Base-by-base conservation (phyloP, 1,140 invertebrate genomes). In the Pseudomyrmex cubaensis region DNA sequence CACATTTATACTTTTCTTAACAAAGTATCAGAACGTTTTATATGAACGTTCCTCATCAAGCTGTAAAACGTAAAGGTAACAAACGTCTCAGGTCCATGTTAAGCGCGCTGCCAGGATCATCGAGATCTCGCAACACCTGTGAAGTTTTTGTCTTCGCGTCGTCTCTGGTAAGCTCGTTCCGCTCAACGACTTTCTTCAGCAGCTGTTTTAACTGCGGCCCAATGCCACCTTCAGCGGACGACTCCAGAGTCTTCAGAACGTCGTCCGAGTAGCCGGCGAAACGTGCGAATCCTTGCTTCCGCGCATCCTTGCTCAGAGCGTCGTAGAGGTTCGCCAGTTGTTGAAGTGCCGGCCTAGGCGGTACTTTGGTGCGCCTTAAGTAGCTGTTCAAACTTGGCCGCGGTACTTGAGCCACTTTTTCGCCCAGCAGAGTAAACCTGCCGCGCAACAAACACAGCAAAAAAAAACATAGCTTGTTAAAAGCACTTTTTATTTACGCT, bases 391-490 rank as follows among this genome's bases (percentile, higher is more conserved):
- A 87, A 84, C 93, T 94, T 25, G 93, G 93, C 73, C 92, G 90
- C 54, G 93, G 93, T 8, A 93, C 92, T 84, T 93, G 93, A 5
- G 89, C 84, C 46, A 93, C 93, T 83, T 91, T 93, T 82, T 93
- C 93, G 2, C 93, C 93, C 0, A 93, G 84, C 52, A 92, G 78
- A 1, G 90, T 92, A 46, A 93, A 93, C 22, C 93, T 94, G 52
- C 35, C 35, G 35, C 35, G 35, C 12, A 74, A 0, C 25, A 7
- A 44, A 2, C 78, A 48, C 35, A 3, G 15, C 22, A 62, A n/a
- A 82, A 82, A 5, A 10, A 80, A 85, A 80, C 15, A 72, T 77
- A 44, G 56, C 35, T 80, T 8, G 25, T 62, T 74, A 82, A 74
- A 48, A 35, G 13, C 2, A 10, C 13, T 59, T 10, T 67, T 78